These are phyloP conservation scores for Tipula confusa DNA, from an alignment of 2,888 invertebrate genomes.

Conservation along the genomic window DNA sequence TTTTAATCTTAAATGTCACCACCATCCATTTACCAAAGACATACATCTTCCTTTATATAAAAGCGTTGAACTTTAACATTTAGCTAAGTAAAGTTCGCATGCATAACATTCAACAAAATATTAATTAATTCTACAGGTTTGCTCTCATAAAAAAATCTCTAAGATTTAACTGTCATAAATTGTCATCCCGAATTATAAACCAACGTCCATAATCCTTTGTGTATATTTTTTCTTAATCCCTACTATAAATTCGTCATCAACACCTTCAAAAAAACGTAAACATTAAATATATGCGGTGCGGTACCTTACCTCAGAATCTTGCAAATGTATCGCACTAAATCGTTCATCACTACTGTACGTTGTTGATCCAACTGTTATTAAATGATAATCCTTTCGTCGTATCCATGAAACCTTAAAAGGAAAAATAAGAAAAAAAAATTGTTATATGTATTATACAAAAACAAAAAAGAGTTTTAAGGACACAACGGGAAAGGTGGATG, in stretches of 20 bases:
- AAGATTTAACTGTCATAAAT: no score
- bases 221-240: no score
- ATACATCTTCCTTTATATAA: no score
- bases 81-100: no score
- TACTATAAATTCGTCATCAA: background rate
- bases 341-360: slow-evolving; percentile 87
- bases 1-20: no score
- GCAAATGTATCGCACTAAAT: slow-evolving; percentile 79
- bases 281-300: background rate
- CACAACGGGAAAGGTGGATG: background rate
- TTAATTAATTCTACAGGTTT: no score
- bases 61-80: no score
- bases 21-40: no score
- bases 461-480: background rate
- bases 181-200: no score
- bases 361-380: slow-evolving; percentile 79
- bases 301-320: slow-evolving; percentile 72
- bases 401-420: slow-evolving; percentile 75
- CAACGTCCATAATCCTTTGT: no score
- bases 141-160: no score
- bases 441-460: background rate
- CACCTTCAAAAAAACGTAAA: background rate
- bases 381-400: slow-evolving; percentile 75
- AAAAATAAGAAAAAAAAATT: background rate
- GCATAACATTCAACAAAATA: no score